phyloP scores from a whole-genome alignment of 23 tunicate species.

The Styela clava region DNA sequence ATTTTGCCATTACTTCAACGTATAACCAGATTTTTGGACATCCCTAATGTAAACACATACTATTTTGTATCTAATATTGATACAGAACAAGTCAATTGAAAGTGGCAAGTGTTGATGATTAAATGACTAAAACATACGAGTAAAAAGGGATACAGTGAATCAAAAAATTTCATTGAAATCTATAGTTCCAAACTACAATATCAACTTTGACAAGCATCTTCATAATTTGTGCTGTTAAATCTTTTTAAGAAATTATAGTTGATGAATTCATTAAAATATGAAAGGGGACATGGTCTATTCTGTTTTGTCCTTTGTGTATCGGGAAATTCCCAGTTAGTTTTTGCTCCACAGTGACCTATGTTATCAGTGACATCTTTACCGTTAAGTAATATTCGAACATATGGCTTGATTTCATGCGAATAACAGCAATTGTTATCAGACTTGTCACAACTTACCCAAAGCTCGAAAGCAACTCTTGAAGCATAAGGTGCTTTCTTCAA shows the following conservation, averaged over 20 bases:
- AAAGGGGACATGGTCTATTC: background rate
- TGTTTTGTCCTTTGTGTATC: background rate
- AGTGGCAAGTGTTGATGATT: no score
- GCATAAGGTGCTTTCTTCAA: slow-evolving; percentile 24
- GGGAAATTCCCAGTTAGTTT: background rate
- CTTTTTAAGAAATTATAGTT: background rate
- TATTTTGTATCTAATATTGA: no score
- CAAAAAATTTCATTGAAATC: no score
- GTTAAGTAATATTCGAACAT: slow-evolving; percentile 14
- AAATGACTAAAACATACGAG: no score
- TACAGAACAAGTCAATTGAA: no score
- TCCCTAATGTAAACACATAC: no score
- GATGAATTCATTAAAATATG: background rate
- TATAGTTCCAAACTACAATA: no score
- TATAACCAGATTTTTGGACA: no score
- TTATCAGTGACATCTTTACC: slow-evolving; percentile 10
- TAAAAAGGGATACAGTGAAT: no score
- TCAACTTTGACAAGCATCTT: slow-evolving; percentile 5
- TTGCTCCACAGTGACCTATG: background rate
- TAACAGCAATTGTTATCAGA: background rate
- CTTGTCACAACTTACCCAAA: slow-evolving; percentile 11
- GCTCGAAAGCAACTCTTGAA: slow-evolving; percentile 18
- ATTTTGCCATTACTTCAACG: no score
- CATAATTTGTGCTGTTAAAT: slow-evolving; percentile 3
- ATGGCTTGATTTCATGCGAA: background rate